Percentiles rank a stretch among this genome's conserved stretches.
Evolutionary conservation across 2,888 invertebrate genomes (phyloP).

Genomic region (Pyrocoelia pectoralis): DNA sequence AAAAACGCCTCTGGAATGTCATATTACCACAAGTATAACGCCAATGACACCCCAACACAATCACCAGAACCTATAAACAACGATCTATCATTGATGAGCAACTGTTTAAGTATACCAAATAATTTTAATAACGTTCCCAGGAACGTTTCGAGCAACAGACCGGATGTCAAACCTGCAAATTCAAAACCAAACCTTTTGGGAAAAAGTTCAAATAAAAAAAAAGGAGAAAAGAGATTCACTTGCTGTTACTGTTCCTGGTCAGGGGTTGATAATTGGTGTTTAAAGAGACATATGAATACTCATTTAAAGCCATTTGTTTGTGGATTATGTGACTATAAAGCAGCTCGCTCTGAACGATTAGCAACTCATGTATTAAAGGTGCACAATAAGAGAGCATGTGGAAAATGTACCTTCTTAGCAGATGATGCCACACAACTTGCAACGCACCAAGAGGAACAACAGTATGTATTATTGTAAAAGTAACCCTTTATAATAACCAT

Average conservation of each 20-base stretch:
- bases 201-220: conserved; percentile 55
- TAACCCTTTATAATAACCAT: background rate
- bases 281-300: conserved; percentile 91
- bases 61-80: conserved; percentile 47
- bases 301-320: conserved; percentile 93
- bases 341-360: conserved; percentile 87
- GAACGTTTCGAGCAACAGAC: conserved; percentile 41
- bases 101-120: conserved; percentile 53
- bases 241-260: conserved; percentile 94
- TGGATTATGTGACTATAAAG: conserved; percentile 91
- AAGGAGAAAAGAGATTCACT: conserved; percentile 63
- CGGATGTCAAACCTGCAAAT: conserved; percentile 47
- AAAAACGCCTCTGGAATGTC: conserved; percentile 67
- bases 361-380: conserved; percentile 91
- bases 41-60: conserved; percentile 39
- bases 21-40: conserved; percentile 60
- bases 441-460: conserved; percentile 78
- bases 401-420: conserved; percentile 86
- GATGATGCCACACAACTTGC: conserved; percentile 84
- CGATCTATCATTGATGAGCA: conserved; percentile 31
- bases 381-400: conserved; percentile 90
- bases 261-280: conserved; percentile 93
- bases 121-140: conserved; percentile 51
- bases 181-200: conserved; percentile 43
- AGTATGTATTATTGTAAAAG: conserved; percentile 64